Evolutionary conservation across 2,888 invertebrate genomes (phyloP).

Genomic region (Chouioia cunea): DNA sequence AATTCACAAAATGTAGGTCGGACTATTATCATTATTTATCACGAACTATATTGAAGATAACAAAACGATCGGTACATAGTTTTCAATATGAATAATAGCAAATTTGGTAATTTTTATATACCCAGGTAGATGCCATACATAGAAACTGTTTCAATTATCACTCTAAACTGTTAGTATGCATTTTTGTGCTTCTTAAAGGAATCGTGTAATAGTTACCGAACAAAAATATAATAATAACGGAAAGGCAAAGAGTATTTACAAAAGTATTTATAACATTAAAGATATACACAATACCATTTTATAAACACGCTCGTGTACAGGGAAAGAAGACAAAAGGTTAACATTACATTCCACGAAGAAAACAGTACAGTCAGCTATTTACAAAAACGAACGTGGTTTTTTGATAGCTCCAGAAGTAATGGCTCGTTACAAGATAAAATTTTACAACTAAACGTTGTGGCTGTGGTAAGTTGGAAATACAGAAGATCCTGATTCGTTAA

Average conservation of each 20-base stretch:
- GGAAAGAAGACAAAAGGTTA: constrained; percentile 79
- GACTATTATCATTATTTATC: constrained; percentile 50
- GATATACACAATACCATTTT: too few species aligned
- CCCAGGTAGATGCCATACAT: too few species aligned
- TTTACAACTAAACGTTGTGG: constrained; percentile 82
- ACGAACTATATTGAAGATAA: constrained; percentile 34
- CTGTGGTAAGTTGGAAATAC: constrained; percentile 75
- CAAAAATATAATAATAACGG: too few species aligned
- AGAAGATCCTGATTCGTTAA: background rate
- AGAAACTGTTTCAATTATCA: too few species aligned
- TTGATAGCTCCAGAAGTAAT: constrained; percentile 76
- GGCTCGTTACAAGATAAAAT: constrained; percentile 80
- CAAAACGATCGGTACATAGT: constrained; percentile 29
- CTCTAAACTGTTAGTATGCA: too few species aligned
- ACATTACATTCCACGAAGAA: constrained; percentile 79
- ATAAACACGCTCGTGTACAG: constrained; percentile 66
- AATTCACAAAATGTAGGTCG: constrained; percentile 58
- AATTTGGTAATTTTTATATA: too few species aligned
- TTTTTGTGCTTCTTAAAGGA: too few species aligned
- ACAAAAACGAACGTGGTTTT: constrained; percentile 78
- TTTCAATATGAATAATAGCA: background rate
- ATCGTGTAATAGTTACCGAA: too few species aligned
- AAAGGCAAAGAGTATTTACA: background rate
- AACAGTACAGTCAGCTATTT: constrained; percentile 82
- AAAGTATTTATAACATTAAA: background rate